phyloP scores from a whole-genome alignment of 2,797 vertebrate species.

The Acanthis flammea region DNA sequence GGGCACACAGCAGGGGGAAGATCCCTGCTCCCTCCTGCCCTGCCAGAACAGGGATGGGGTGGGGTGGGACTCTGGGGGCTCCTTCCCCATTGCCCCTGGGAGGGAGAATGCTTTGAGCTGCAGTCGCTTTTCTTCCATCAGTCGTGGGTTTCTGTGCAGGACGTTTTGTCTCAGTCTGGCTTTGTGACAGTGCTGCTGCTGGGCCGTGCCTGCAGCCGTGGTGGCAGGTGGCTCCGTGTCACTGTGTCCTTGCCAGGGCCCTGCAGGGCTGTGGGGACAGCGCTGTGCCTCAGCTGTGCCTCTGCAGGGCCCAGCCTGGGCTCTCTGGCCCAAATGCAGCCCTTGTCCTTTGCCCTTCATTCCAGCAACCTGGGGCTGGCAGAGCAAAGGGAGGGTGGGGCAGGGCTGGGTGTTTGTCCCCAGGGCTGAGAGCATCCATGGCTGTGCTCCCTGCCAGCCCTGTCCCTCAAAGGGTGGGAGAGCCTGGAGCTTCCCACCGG shows the following conservation, averaged over 20 bases:
- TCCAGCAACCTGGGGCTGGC: too few relatives aligned
- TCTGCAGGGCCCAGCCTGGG: neutral
- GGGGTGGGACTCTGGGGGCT: neutral
- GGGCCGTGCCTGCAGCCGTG: neutral
- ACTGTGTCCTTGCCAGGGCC: neutral
- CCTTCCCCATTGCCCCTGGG: too few relatives aligned
- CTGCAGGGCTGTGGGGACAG: neutral
- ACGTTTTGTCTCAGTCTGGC: neutral
- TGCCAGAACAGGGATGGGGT: neutral
- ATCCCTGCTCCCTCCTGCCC: neutral
- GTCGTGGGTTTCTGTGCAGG: neutral
- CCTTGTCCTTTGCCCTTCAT: neutral
- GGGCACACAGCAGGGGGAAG: neutral
- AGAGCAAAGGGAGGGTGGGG: neutral
- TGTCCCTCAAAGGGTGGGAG: neutral
- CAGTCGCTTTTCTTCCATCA: neutral
- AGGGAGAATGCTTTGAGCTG: neutral
- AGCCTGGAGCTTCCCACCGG: neutral
- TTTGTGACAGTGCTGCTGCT: neutral
- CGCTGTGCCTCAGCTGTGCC: neutral
- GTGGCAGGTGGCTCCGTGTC: neutral
- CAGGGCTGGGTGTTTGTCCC: neutral
- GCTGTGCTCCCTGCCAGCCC: neutral
- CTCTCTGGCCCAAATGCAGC: rapidly evolving
- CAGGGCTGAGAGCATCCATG: neutral